phyloP scores from a whole-genome alignment of 2,888 invertebrate genomes.

The Gastracanthus pulcherrimus region DNA sequence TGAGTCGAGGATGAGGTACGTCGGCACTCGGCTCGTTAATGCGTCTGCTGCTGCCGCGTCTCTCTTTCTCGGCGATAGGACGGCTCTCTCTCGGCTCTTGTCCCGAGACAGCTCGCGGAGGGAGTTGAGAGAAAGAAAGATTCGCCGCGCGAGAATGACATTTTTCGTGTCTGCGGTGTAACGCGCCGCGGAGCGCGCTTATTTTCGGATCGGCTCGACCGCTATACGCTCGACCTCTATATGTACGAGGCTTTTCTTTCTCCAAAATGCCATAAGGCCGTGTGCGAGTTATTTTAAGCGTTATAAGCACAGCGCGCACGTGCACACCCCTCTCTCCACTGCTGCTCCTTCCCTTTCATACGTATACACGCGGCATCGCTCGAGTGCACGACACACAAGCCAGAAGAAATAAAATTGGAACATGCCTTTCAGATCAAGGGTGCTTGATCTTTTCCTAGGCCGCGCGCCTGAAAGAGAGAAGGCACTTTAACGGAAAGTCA shows the following conservation, averaged over 20 bases:
- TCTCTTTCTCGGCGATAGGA: no score
- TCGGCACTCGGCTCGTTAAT: not conserved
- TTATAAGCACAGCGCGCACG: not conserved
- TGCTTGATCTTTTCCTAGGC: slow-evolving; percentile 11
- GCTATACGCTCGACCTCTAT: no score
- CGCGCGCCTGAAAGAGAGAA: not conserved
- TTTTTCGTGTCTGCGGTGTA: not conserved
- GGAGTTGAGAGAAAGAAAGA: not conserved
- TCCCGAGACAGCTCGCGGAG: no score
- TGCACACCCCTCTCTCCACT: no score
- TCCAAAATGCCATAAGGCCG: no score
- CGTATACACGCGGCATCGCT: not conserved
- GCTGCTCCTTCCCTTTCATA: not conserved
- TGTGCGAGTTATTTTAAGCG: slow-evolving; percentile 10
- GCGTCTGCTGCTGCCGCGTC: not conserved
- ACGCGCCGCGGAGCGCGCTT: not conserved
- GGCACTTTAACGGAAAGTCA: not conserved
- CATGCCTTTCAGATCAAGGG: slow-evolving; percentile 62
- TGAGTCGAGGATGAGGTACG: not conserved
- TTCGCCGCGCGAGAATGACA: not conserved
- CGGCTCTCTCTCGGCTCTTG: no score
- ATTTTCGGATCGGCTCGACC: not conserved
- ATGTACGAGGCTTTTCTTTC: no score
- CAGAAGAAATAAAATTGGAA: slow-evolving; percentile 65
- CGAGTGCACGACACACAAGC: not conserved